phyloP scores from a whole-genome alignment of 2,888 invertebrate genomes.

The Boloria selene region DNA sequence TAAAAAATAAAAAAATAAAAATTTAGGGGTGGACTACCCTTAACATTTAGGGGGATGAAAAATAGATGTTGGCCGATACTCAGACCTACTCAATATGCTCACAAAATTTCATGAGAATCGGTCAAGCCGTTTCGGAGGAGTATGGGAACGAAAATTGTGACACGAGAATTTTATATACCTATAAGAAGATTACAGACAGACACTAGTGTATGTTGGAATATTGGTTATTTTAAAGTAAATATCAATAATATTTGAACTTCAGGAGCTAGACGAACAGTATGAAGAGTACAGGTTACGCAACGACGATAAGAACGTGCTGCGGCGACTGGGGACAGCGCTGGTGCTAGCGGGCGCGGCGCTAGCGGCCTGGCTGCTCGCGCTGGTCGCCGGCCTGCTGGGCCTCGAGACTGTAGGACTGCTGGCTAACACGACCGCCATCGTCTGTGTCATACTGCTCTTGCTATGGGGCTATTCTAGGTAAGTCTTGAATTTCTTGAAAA shows the following conservation, averaged over 20 bases:
- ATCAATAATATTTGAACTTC: neutral
- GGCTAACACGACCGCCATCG: conserved; percentile 88
- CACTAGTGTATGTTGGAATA: too few species aligned
- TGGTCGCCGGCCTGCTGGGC: conserved; percentile 89
- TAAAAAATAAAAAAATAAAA: too few species aligned
- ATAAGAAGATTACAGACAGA: too few species aligned
- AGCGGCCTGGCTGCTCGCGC: conserved; percentile 91
- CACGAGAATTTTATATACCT: too few species aligned
- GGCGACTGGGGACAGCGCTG: conserved; percentile 95
- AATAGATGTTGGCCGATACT: too few species aligned
- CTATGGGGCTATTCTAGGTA: conserved; percentile 95
- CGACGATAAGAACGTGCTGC: conserved; percentile 98
- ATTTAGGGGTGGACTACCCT: too few species aligned
- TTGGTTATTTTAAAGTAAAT: too few species aligned
- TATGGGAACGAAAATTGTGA: too few species aligned
- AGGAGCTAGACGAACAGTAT: conserved; percentile 93
- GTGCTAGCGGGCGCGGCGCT: conserved; percentile 93
- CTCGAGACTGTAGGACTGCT: conserved; percentile 89
- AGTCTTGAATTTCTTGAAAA: neutral
- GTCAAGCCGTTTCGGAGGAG: too few species aligned
- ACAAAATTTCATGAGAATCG: too few species aligned
- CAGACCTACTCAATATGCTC: too few species aligned
- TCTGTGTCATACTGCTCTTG: conserved; percentile 87
- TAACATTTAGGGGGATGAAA: too few species aligned
- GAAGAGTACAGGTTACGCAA: conserved; percentile 94